Evolutionary conservation across 2,888 invertebrate genomes (phyloP).

Genomic region (Dicyrtoma fusca): DNA sequence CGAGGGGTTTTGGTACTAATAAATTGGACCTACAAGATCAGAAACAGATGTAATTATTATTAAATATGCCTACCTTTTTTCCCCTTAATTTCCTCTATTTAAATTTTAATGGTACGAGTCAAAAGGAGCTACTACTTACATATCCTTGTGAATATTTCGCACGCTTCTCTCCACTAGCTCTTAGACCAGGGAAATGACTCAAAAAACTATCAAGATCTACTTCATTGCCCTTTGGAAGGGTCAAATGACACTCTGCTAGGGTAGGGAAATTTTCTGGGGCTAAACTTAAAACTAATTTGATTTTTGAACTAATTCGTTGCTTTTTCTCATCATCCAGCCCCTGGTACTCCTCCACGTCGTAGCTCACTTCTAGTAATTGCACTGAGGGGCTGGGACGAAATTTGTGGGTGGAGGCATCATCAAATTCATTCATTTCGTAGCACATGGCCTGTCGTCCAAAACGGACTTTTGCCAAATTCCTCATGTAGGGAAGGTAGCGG

Average conservation of each 20-base stretch:
- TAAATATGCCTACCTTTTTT: too few species aligned
- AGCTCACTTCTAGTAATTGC: neutral
- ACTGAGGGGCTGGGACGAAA: neutral
- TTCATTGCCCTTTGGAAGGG: conserved; percentile 12
- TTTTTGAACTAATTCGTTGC: neutral
- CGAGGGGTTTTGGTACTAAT: too few species aligned
- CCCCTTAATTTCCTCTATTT: too few species aligned
- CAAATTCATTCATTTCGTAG: neutral
- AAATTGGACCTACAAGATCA: neutral
- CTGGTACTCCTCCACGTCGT: conserved; percentile 4
- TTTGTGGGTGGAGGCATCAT: neutral
- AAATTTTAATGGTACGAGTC: too few species aligned
- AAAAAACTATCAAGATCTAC: neutral
- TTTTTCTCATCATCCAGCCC: neutral
- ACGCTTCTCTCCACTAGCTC: conserved; percentile 10
- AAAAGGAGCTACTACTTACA: too few species aligned
- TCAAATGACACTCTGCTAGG: neutral
- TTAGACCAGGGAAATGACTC: neutral
- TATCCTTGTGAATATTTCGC: conserved; percentile 7
- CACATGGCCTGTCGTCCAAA: conserved; percentile 13
- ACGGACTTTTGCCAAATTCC: neutral
- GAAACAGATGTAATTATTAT: too few species aligned
- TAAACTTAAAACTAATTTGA: neutral
- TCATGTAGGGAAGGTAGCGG: conserved; percentile 1
- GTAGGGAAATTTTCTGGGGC: neutral